phyloP scores from a whole-genome alignment of 1,140 invertebrate genomes.

The Gyrodactylus salaris region DNA sequence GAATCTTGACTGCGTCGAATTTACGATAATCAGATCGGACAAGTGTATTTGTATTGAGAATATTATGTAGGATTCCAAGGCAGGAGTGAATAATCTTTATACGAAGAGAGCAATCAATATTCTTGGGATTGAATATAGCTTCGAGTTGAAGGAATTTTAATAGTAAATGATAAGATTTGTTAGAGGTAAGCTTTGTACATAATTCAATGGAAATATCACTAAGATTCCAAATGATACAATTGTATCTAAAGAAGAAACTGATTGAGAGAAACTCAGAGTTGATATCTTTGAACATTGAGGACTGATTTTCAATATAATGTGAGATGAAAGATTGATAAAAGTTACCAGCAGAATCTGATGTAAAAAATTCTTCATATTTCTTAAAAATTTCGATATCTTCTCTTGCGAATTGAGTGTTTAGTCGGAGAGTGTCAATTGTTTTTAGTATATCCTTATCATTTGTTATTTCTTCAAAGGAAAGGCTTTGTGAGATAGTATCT shows the following conservation, averaged over 20 bases:
- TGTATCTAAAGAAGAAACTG: neutral
- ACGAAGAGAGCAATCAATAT: neutral
- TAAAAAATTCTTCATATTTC: neutral
- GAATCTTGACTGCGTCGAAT: neutral
- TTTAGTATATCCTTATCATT: neutral
- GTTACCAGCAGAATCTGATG: neutral
- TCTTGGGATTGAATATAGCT: neutral
- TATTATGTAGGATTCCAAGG: conserved; percentile 4
- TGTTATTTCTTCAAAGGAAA: too few relatives aligned
- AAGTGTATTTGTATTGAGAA: neutral
- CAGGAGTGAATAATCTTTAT: neutral
- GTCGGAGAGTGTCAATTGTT: neutral
- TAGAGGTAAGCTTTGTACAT: neutral
- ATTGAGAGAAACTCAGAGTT: neutral
- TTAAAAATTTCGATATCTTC: neutral
- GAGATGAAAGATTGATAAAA: neutral
- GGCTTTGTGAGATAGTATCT: too few relatives aligned
- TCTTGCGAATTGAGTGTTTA: neutral
- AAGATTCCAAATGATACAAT: neutral
- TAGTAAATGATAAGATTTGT: neutral
- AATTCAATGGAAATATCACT: neutral
- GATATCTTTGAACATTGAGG: neutral
- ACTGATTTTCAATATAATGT: too few relatives aligned
- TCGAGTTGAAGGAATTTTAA: neutral
- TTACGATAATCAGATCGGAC: conserved; percentile 1